Evolutionary conservation across 2,888 invertebrate genomes (phyloP), one percentile per base, ranked within the genome.

Genomic region (Ectropis crepuscularia): DNA sequence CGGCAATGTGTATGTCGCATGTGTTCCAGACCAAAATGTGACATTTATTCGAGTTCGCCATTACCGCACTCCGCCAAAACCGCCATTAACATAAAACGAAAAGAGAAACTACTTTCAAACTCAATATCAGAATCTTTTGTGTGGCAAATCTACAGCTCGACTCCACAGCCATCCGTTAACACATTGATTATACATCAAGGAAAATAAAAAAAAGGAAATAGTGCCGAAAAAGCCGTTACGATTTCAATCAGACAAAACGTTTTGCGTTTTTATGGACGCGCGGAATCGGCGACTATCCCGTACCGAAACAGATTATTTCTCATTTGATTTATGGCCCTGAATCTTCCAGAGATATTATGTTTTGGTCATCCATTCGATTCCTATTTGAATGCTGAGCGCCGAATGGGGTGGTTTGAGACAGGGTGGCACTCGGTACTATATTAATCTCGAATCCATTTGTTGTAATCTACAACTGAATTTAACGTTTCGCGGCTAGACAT

Each of bases 301-400:
- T 88, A 86, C 90, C 90, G 89, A 90, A 90, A 93, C 92, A 93
- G 93, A 93, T 93, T 93, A 93, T 93, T 93, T 88, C 93, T 93
- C 92, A 93, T 93, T 92, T 93, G 93, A 93, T 93, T 93, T 93
- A 93, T 93, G 91, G 86, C 85, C 85, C 87, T 86, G 92, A 89
- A 90, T 91, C 90, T 89, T 90, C 92, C 88, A 89, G 88, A 87
- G 92, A 91, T 92, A 92, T 92, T 92, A 92, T 92, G 92, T 92
- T 92, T 92, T 92, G 92, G 92, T 92, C 92, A 92, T 92, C 92
- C 92, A 92, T 92, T 92, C 92, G 90, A 92, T 92, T 90, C 92
- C 92, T 91, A 92, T 92, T 92, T 92, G 92, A 92, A 92, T 92
- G 92, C 92, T 86, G 91, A 90, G 81, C 89, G 90, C 84, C 90